phyloP scores from a whole-genome alignment of 1,140 invertebrate species.

The Diorhabda elongata region DNA sequence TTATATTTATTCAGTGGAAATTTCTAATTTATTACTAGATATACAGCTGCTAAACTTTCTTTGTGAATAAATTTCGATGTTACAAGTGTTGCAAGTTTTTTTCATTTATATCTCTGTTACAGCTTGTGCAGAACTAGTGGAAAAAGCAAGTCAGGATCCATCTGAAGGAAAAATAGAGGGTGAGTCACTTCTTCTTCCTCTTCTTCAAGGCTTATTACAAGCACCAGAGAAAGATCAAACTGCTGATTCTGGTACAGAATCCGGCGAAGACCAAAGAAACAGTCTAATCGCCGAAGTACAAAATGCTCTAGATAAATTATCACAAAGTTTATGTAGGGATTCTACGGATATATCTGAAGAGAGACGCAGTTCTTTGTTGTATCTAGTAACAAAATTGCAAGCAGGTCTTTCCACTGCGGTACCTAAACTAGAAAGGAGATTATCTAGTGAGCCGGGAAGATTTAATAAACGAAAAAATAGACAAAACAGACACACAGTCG shows the following conservation, averaged over 20 bases:
- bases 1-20: too few relatives aligned
- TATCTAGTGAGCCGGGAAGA: slow-evolving; percentile 21
- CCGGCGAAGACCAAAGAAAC: slow-evolving; percentile 58
- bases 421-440: slow-evolving; percentile 40
- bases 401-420: slow-evolving; percentile 53
- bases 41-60: too few relatives aligned
- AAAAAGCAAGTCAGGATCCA: slow-evolving; percentile 50
- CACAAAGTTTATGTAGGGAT: slow-evolving; percentile 62
- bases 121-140: slow-evolving; percentile 59
- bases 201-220: slow-evolving; percentile 52
- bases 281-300: slow-evolving; percentile 74
- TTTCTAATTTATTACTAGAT: too few relatives aligned
- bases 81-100: neutral
- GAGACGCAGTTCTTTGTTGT: slow-evolving; percentile 62
- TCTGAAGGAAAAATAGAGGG: slow-evolving; percentile 45
- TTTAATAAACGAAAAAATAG: slow-evolving; percentile 47
- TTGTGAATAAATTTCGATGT: too few relatives aligned
- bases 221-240: slow-evolving; percentile 40
- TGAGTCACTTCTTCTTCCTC: slow-evolving; percentile 58
- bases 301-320: slow-evolving; percentile 67
- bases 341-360: slow-evolving; percentile 51
- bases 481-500: slow-evolving; percentile 70
- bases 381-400: slow-evolving; percentile 70
- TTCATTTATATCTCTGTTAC: slow-evolving; percentile 26
- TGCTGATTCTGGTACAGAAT: slow-evolving; percentile 63